Evolutionary conservation across 2,888 invertebrate genomes (phyloP).

Genomic region (Dendrolimus houi): DNA sequence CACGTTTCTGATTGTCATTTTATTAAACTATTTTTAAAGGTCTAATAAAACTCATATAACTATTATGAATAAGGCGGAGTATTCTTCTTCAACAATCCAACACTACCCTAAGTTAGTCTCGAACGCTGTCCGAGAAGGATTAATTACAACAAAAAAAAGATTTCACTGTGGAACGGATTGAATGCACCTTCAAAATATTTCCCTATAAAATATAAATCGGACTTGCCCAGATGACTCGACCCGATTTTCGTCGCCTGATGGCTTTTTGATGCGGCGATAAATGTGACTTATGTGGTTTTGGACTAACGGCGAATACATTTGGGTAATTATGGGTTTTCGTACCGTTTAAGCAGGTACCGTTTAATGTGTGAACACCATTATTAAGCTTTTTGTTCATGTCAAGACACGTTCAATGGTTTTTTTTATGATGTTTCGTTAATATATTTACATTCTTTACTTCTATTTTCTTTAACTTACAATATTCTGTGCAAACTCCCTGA

Average conservation of each 20-base stretch:
- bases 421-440: slow-evolving; percentile 8
- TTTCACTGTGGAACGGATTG: slow-evolving; percentile 52
- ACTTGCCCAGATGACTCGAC: slow-evolving; percentile 49
- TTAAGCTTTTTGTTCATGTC: slow-evolving; percentile 36
- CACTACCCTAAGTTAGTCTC: no score
- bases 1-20: no score
- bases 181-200: slow-evolving; percentile 49
- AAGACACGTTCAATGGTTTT: slow-evolving; percentile 16
- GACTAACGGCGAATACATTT: slow-evolving; percentile 50
- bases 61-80: no score
- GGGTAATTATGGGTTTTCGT: slow-evolving; percentile 58
- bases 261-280: slow-evolving; percentile 73
- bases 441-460: neutral
- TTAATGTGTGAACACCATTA: slow-evolving; percentile 61
- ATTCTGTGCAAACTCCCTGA: no score
- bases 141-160: no score
- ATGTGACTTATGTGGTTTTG: slow-evolving; percentile 72
- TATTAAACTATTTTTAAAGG: no score
- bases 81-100: no score
- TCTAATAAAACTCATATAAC: no score
- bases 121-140: no score
- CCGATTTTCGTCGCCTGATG: slow-evolving; percentile 68
- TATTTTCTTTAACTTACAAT: no score
- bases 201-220: slow-evolving; percentile 10
- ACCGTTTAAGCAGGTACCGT: slow-evolving; percentile 52